phyloP scores from a whole-genome alignment of 2,113 vertebrate genomes.

The Dendropsophus ebraccatus region DNA sequence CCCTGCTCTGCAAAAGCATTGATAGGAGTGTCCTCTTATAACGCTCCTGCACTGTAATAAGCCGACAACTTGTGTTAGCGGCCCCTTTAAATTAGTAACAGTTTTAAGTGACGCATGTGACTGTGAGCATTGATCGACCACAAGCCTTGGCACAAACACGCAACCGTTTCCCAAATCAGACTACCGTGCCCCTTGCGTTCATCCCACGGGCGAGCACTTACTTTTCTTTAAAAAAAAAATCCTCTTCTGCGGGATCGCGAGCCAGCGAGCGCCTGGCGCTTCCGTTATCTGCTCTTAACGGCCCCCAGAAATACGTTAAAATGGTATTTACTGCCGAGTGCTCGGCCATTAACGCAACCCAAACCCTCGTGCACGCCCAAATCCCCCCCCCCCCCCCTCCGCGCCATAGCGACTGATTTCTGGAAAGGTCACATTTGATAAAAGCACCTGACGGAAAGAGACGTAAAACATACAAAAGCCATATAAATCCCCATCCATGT shows the following conservation, averaged over 20 bases:
- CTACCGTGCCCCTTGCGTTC: not conserved
- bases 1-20: too few relatives aligned
- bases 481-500: not conserved
- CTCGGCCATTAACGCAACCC: not conserved
- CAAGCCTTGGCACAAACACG: constrained; percentile 12
- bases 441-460: not conserved
- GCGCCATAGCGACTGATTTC: not conserved
- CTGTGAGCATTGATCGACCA: not conserved
- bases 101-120: not conserved
- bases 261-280: not conserved
- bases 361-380: too few relatives aligned
- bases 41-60: too few relatives aligned
- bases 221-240: not conserved
- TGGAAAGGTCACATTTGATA: constrained; percentile 3
- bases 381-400: too few relatives aligned
- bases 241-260: not conserved
- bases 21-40: too few relatives aligned
- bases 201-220: constrained; percentile 31
- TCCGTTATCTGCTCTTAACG: not conserved
- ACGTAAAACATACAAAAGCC: not conserved
- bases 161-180: not conserved
- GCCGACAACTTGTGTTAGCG: not conserved
- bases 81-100: not conserved
- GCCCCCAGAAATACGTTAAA: constrained; percentile 11
- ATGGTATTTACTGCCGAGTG: not conserved